These are phyloP conservation scores for Drosophila ezoana DNA, from an alignment of 2,888 invertebrate species.

Conservation along the genomic window DNA sequence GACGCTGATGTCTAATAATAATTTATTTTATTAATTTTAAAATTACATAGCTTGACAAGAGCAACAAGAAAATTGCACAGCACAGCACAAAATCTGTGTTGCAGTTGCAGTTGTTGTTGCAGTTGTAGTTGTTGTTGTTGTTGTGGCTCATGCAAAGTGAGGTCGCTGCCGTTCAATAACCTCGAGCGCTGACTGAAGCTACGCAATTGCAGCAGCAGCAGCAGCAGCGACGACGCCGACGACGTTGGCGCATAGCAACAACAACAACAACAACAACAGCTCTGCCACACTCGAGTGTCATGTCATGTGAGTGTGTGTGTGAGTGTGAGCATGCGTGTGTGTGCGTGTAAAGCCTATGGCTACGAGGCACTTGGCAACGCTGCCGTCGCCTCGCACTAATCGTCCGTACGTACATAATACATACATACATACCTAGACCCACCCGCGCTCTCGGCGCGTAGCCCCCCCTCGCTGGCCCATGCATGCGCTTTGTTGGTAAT, in stretches of 20 bases:
- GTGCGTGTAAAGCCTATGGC: constrained; percentile 17
- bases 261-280: constrained; percentile 59
- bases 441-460: background rate
- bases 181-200: constrained; percentile 65
- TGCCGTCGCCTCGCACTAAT: constrained; percentile 61
- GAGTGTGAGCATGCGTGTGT: constrained; percentile 17
- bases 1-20: constrained; percentile 69
- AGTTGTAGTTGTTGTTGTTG: constrained; percentile 18
- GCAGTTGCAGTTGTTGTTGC: constrained; percentile 23
- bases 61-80: constrained; percentile 72
- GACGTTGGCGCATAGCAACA: constrained; percentile 24
- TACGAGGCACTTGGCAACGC: constrained; percentile 60
- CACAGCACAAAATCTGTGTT: constrained; percentile 42
- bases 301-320: constrained; percentile 34
- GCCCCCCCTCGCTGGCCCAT: background rate
- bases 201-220: constrained; percentile 69
- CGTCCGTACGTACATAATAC: constrained; percentile 24
- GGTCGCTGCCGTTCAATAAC: constrained; percentile 84
- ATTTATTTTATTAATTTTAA: constrained; percentile 80
- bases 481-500: constrained; percentile 55
- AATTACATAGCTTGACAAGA: constrained; percentile 75
- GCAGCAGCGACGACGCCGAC: constrained; percentile 49
- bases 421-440: background rate
- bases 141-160: constrained; percentile 75
- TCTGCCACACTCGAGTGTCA: constrained; percentile 46